Conservation (phyloP, 2,888 invertebrate species). For the Hermaeophaga mercurialis region DNA sequence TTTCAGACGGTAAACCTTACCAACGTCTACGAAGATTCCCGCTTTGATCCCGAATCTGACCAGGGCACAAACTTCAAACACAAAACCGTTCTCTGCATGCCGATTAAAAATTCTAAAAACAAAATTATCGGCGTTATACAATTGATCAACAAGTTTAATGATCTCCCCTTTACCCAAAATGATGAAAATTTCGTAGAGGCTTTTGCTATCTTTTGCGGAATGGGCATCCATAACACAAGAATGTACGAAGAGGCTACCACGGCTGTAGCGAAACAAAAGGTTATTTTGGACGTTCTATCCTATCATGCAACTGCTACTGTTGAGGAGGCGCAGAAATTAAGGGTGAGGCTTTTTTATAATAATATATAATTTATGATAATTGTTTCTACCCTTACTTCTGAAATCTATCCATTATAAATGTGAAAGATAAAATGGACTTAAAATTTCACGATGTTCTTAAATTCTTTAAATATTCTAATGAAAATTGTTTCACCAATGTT, state of each 20-base stretch:
- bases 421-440: too few relatives aligned
- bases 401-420: too few relatives aligned
- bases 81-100: conserved; percentile 92
- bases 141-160: conserved; percentile 92
- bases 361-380: too few relatives aligned
- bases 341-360: too few relatives aligned
- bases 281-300: conserved; percentile 91
- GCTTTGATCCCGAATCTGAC: conserved; percentile 89
- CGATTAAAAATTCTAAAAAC: conserved; percentile 90
- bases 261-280: conserved; percentile 95
- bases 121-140: conserved; percentile 93
- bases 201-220: conserved; percentile 96
- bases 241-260: conserved; percentile 96
- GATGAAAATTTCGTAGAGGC: conserved; percentile 97
- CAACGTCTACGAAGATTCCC: conserved; percentile 85
- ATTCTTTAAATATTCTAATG: too few relatives aligned
- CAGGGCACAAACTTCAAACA: conserved; percentile 83
- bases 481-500: too few relatives aligned
- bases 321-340: conserved; percentile 86
- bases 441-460: too few relatives aligned
- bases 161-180: conserved; percentile 88
- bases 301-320: conserved; percentile 92
- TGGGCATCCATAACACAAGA: conserved; percentile 96
- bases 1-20: conserved; percentile 87
- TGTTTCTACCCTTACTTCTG: too few relatives aligned